These are phyloP conservation scores for Lasiurus cinereus DNA, from an alignment of 2,113 vertebrate species.

Conservation along the genomic window DNA sequence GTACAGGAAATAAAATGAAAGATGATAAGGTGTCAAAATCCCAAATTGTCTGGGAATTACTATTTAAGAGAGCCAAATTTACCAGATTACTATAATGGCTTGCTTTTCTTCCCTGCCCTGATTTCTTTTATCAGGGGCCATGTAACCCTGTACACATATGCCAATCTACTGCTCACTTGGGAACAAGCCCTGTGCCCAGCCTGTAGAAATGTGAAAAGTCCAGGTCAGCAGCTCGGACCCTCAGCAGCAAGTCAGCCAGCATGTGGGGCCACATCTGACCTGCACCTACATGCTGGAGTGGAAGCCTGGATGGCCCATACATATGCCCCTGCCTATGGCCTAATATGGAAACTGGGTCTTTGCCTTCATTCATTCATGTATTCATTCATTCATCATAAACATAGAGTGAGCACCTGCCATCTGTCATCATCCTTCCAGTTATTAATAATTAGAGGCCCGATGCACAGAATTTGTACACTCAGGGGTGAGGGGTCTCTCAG, in stretches of 20 bases:
- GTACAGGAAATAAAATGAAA: constrained; percentile 48
- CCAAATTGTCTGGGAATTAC: constrained; percentile 44
- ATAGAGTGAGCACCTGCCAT: not conserved
- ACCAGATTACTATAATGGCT: not conserved
- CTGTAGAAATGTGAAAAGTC: not conserved
- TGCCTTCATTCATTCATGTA: not conserved
- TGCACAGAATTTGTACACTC: no score
- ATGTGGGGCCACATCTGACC: not conserved
- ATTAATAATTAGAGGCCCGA: not conserved
- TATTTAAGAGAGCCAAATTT: constrained; percentile 24
- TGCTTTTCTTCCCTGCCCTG: not conserved
- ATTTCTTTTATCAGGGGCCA: not conserved
- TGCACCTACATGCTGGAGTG: not conserved
- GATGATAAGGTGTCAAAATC: constrained; percentile 44
- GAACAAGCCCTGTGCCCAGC: not conserved
- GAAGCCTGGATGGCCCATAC: not conserved
- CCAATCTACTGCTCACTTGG: not conserved
- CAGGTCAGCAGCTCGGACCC: not conserved
- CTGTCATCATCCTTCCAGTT: not conserved
- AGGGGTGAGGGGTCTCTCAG: no score
- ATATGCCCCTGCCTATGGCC: not conserved
- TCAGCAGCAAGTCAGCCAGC: not conserved
- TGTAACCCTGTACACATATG: not conserved
- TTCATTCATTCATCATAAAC: not conserved
- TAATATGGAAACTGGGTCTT: not conserved